Conservation (phyloP, 1,140 invertebrate species). For the Andrena cerasifolii region DNA sequence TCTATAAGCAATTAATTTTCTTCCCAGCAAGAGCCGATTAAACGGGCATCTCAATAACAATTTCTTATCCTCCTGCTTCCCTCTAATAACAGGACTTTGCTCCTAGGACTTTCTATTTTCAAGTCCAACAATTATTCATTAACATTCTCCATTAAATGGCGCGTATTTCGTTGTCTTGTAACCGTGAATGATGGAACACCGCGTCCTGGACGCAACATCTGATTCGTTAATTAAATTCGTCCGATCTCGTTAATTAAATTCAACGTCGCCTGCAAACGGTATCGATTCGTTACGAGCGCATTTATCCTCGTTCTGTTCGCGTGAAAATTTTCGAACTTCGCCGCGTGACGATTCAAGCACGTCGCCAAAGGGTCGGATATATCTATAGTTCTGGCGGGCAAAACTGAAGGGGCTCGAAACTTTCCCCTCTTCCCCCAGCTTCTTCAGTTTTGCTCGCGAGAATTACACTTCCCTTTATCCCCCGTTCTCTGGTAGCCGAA, state of each 20-base stretch:
- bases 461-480: too few relatives aligned
- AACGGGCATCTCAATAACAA: background rate
- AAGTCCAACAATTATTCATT: too few relatives aligned
- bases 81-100: too few relatives aligned
- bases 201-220: background rate
- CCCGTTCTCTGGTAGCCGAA: too few relatives aligned
- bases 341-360: background rate
- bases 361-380: too few relatives aligned
- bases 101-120: too few relatives aligned
- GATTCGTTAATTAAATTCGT: slow-evolving; percentile 40
- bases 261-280: slow-evolving; percentile 36
- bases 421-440: too few relatives aligned
- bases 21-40: background rate
- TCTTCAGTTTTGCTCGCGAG: too few relatives aligned
- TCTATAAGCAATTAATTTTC: background rate
- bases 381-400: too few relatives aligned
- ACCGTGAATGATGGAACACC: background rate
- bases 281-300: slow-evolving; percentile 23
- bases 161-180: background rate
- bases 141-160: background rate
- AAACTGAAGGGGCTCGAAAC: too few relatives aligned
- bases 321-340: background rate
- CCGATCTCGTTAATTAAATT: slow-evolving; percentile 39
- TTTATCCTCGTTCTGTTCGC: background rate
- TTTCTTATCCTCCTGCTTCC: too few relatives aligned